Percentiles rank a stretch among this genome's conserved stretches.
Conservation (phyloP, 2,888 invertebrate genomes). For the Epirrhoe tristata region DNA sequence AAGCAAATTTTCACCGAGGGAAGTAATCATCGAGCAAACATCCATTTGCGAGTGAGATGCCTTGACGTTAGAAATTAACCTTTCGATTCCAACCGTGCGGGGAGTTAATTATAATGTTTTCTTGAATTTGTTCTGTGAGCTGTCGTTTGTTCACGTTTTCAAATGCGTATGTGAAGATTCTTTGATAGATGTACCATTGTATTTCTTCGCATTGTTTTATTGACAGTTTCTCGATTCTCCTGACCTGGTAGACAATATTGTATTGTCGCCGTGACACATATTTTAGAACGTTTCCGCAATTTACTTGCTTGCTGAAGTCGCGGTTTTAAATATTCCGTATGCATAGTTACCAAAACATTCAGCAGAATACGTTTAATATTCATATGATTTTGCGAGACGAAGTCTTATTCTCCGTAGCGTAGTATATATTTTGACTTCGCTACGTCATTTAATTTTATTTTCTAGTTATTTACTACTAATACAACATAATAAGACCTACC, state of each 20-base stretch:
- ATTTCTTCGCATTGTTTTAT: constrained; percentile 40
- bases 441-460: too few relatives aligned
- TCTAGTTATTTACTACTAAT: too few relatives aligned
- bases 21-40: constrained; percentile 44
- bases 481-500: too few relatives aligned
- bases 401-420: too few relatives aligned
- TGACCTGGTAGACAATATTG: constrained; percentile 32
- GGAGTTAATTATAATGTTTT: constrained; percentile 38
- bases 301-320: not conserved
- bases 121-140: constrained; percentile 35
- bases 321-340: not conserved
- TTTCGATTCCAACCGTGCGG: constrained; percentile 38
- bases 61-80: constrained; percentile 47
- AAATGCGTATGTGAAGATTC: constrained; percentile 30
- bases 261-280: constrained; percentile 34
- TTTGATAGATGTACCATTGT: constrained; percentile 37
- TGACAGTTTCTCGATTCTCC: constrained; percentile 41
- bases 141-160: constrained; percentile 29
- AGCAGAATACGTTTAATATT: not conserved
- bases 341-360: not conserved
- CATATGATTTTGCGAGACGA: too few relatives aligned
- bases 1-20: constrained; percentile 59
- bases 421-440: too few relatives aligned
- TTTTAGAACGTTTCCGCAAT: constrained; percentile 27
- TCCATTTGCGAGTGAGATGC: constrained; percentile 41